These are phyloP conservation scores for Zootoca vivipara DNA, from an alignment of 2,113 vertebrate species.

Conservation along the genomic window DNA sequence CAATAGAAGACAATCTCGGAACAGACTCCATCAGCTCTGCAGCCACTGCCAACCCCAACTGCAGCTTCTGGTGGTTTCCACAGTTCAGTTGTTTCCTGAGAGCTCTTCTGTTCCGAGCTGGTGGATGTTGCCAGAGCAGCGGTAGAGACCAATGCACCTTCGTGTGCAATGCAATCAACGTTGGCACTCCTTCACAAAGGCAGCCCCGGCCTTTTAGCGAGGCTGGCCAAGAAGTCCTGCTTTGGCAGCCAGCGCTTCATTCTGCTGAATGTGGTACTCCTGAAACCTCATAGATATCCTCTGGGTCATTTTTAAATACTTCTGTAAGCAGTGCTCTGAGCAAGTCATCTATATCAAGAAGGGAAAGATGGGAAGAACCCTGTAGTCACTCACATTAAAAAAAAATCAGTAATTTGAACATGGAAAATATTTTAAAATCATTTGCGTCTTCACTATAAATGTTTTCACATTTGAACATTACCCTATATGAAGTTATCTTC, in stretches of 20 bases:
- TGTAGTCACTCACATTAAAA: background rate
- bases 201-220: constrained; percentile 67
- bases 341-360: constrained; percentile 81
- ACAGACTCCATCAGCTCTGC: constrained; percentile 29
- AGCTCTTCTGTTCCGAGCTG: constrained; percentile 31
- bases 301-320: constrained; percentile 99
- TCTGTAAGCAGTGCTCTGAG: constrained; percentile 95
- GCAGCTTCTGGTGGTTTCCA: constrained; percentile 54
- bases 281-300: constrained; percentile 99
- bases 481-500: background rate
- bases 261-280: constrained; percentile 99
- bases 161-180: constrained; percentile 23
- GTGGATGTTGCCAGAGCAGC: constrained; percentile 26
- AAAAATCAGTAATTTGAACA: background rate
- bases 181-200: constrained; percentile 25
- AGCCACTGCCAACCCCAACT: constrained; percentile 26
- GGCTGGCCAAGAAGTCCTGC: constrained; percentile 91
- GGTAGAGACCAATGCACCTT: constrained; percentile 31
- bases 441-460: background rate
- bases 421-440: background rate
- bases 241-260: constrained; percentile 95
- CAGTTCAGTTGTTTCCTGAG: constrained; percentile 44
- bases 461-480: background rate
- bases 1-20: constrained; percentile 17
- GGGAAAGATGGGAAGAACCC: background rate